These are phyloP conservation scores for Caenorhabditis angaria DNA, from an alignment of 2,888 invertebrate species.

Conservation along the genomic window DNA sequence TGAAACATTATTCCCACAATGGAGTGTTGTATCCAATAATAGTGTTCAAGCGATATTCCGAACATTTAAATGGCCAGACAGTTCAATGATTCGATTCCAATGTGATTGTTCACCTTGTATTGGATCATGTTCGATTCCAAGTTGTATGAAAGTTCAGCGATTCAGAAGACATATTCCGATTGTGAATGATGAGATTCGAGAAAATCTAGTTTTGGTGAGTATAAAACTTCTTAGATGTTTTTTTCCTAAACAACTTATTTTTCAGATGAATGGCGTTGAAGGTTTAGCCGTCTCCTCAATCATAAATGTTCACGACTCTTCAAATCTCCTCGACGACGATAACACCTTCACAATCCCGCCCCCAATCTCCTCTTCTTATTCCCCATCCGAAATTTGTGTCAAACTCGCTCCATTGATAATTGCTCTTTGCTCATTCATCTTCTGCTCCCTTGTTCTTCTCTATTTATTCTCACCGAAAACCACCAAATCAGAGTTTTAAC, in stretches of 20 bases:
- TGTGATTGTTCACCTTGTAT: slow-evolving; percentile 70
- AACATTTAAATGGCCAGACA: slow-evolving; percentile 73
- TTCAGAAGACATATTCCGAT: slow-evolving; percentile 38
- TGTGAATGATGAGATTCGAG: slow-evolving; percentile 20
- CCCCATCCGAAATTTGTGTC: slow-evolving; percentile 19
- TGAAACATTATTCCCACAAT: slow-evolving; percentile 71
- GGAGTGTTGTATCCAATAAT: slow-evolving; percentile 46
- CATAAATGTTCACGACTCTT: slow-evolving; percentile 33
- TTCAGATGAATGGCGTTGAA: slow-evolving; percentile 41
- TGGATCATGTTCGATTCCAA: slow-evolving; percentile 55
- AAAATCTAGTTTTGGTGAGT: slow-evolving; percentile 32
- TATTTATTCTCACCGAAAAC: slow-evolving; percentile 31
- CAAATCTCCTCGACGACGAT: slow-evolving; percentile 5
- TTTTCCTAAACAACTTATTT: neutral
- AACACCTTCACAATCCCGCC: slow-evolving; percentile 15
- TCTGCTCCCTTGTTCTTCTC: slow-evolving; percentile 24
- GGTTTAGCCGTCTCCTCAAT: slow-evolving; percentile 38
- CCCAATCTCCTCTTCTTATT: slow-evolving; percentile 32
- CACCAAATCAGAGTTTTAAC: neutral
- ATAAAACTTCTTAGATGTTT: neutral
- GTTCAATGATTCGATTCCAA: slow-evolving; percentile 71
- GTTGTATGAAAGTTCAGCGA: slow-evolving; percentile 21
- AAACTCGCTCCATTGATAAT: slow-evolving; percentile 34
- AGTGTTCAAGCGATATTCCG: slow-evolving; percentile 59
- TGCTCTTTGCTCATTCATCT: slow-evolving; percentile 24